A percentile compares a stretch with the other conserved stretches of the same genome.
Evolutionary conservation across 1,140 invertebrate genomes (phyloP).

Genomic region (Drosophila novamexicana): DNA sequence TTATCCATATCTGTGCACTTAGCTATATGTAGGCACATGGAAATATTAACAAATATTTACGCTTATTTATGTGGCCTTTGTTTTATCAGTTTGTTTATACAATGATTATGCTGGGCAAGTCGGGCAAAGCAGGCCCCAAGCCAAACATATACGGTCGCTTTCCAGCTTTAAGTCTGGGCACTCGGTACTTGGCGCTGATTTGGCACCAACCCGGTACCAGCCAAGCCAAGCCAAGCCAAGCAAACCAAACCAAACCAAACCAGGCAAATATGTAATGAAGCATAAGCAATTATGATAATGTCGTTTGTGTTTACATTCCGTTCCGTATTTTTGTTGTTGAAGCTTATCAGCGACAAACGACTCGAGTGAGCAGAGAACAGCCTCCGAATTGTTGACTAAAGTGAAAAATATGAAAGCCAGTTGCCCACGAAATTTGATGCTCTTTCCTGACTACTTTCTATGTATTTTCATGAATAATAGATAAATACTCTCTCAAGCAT

Average conservation of each 20-base stretch:
- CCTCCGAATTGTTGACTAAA: conserved; percentile 24
- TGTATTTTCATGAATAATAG: no score
- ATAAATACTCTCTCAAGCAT: no score
- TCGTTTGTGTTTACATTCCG: conserved; percentile 65
- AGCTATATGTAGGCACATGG: conserved; percentile 29
- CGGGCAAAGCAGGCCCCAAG: not conserved
- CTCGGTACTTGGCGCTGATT: not conserved
- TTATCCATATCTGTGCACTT: conserved; percentile 65
- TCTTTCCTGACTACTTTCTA: not conserved
- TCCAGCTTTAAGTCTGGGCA: conserved; percentile 37
- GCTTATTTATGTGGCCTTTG: conserved; percentile 74
- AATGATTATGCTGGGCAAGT: conserved; percentile 62
- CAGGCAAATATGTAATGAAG: conserved; percentile 79
- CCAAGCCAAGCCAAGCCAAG: conserved; percentile 13
- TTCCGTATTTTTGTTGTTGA: conserved; percentile 41
- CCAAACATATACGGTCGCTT: not conserved
- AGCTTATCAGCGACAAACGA: conserved; percentile 60
- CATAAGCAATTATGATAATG: conserved; percentile 83
- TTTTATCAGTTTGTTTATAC: conserved; percentile 78
- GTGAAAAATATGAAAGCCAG: not conserved
- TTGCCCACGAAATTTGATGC: conserved; percentile 6
- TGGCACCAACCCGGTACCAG: not conserved
- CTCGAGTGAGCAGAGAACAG: conserved; percentile 20
- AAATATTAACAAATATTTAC: conserved; percentile 70
- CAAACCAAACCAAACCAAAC: conserved; percentile 15